These are phyloP conservation scores for Synanceia verrucosa DNA, from an alignment of 2,797 vertebrate genomes.

Conservation along the genomic window DNA sequence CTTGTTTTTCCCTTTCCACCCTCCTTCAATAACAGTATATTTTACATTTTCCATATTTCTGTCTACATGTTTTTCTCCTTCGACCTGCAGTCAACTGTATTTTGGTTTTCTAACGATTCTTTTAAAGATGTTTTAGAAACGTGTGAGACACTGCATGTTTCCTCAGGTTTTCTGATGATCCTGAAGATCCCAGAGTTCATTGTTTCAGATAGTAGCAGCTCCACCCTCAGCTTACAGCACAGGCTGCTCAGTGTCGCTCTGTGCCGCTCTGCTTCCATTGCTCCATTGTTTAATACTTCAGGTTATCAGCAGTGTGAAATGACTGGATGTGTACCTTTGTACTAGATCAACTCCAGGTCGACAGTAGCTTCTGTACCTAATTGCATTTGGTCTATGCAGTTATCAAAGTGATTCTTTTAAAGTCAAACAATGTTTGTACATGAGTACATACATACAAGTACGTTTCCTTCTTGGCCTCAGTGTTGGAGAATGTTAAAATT, in stretches of 20 bases:
- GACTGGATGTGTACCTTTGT: slow-evolving; percentile 53
- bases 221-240: not conserved
- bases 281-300: slow-evolving; percentile 15
- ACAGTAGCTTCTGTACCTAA: slow-evolving; percentile 32
- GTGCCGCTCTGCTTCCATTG: slow-evolving; percentile 18
- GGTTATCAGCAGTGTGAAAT: slow-evolving; percentile 19
- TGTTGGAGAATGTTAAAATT: slow-evolving; percentile 39
- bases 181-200: slow-evolving; percentile 14
- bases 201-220: slow-evolving; percentile 16
- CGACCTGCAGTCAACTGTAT: slow-evolving; percentile 1
- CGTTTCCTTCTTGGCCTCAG: slow-evolving; percentile 38
- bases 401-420: slow-evolving; percentile 44
- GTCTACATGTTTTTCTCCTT: not conserved
- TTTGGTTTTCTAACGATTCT: slow-evolving; percentile 2
- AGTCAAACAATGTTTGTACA: slow-evolving; percentile 59
- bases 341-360: slow-evolving; percentile 29
- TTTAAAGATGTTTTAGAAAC: slow-evolving; percentile 2
- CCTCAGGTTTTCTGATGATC: slow-evolving; percentile 8
- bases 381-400: slow-evolving; percentile 71
- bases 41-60: slow-evolving; percentile 4
- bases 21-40: slow-evolving; percentile 39
- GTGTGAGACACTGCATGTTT: not conserved
- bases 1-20: not conserved
- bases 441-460: slow-evolving; percentile 28
- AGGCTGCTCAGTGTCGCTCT: slow-evolving; percentile 27